These are phyloP conservation scores for Rhabdophis nuchalis DNA, from an alignment of 2,797 vertebrate species.

Conservation along the genomic window DNA sequence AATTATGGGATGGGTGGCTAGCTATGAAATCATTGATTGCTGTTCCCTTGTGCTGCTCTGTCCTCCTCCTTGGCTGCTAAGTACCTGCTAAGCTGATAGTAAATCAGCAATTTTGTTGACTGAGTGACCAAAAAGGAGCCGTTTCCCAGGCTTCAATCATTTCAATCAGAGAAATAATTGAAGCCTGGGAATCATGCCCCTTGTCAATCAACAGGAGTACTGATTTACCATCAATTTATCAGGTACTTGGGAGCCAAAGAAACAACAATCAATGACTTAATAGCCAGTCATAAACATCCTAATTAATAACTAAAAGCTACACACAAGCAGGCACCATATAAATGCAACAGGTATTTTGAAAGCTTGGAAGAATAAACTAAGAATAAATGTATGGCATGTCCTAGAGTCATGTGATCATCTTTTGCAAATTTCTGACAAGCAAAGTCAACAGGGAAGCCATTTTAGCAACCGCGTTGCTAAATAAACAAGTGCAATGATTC, in stretches of 20 bases:
- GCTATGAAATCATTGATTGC: not conserved
- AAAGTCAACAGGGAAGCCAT: not conserved
- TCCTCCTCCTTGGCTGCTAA: not conserved
- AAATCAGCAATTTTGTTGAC: not conserved
- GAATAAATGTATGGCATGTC: too few species aligned
- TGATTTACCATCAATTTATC: not conserved
- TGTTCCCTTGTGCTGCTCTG: not conserved
- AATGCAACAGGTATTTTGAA: not conserved
- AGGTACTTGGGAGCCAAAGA: not conserved
- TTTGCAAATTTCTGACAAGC: not conserved
- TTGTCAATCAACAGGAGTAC: not conserved
- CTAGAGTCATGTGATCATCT: not conserved
- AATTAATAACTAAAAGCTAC: not conserved
- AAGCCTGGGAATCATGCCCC: not conserved
- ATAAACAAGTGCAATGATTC: not conserved
- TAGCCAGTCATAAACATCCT: not conserved
- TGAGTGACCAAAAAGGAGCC: not conserved
- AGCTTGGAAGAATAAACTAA: not conserved
- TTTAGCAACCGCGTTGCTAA: not conserved
- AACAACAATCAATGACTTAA: not conserved
- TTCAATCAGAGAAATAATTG: not conserved
- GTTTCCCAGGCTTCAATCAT: not conserved
- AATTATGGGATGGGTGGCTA: not conserved
- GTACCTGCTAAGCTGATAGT: not conserved
- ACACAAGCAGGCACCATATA: not conserved